phyloP scores from a whole-genome alignment of 2,113 vertebrate genomes.

The Catharus bicknelli region DNA sequence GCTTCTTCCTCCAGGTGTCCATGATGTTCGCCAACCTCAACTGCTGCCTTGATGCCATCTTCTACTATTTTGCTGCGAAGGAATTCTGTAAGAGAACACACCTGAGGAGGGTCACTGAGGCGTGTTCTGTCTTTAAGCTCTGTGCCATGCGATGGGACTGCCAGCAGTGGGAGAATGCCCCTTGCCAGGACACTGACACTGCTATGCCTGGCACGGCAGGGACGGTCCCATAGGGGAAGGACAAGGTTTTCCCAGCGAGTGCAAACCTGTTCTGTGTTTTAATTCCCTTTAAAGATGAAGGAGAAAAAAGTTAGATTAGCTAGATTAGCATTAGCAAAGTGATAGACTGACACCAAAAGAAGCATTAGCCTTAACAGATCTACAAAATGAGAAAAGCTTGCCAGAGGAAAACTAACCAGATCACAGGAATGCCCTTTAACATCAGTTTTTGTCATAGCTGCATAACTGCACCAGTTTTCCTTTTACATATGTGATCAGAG shows the following conservation, averaged over 20 bases:
- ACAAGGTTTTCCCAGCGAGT: neutral
- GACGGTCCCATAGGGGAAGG: neutral
- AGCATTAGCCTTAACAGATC: neutral
- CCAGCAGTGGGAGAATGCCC: neutral
- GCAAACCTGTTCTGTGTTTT: neutral
- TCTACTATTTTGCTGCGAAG: slow-evolving; percentile 87
- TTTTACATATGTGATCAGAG: neutral
- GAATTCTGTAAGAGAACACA: slow-evolving; percentile 72
- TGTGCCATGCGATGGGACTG: neutral
- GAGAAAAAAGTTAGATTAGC: neutral
- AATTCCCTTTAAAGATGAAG: neutral
- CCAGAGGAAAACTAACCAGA: neutral
- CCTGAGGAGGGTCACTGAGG: neutral
- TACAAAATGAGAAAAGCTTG: neutral
- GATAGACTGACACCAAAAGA: neutral
- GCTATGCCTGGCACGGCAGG: neutral
- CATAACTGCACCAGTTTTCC: neutral
- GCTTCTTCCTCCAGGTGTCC: slow-evolving; percentile 83
- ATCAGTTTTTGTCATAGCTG: neutral
- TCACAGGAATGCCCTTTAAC: neutral
- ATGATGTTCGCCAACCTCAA: slow-evolving; percentile 87
- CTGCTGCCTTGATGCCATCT: slow-evolving; percentile 89
- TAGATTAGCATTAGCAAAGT: neutral
- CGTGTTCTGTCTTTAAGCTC: neutral
- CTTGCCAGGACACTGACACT: neutral